These are phyloP conservation scores for Peromyscus melanophrys DNA, from an alignment of 2,797 vertebrate species.

Conservation along the genomic window DNA sequence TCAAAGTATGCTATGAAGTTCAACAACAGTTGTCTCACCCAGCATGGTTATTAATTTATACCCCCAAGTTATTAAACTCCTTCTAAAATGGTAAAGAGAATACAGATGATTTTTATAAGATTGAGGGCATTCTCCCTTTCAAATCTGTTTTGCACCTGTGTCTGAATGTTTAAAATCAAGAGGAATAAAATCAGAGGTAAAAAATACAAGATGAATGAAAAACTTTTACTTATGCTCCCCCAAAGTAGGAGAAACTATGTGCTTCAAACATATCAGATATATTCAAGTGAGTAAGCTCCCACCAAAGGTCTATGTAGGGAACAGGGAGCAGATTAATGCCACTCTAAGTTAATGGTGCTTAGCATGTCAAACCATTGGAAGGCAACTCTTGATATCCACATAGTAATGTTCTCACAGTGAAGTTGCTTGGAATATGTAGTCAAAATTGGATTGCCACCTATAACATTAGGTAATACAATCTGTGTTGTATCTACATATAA, in stretches of 20 bases:
- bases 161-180: conserved; percentile 49
- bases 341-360: neutral
- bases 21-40: neutral
- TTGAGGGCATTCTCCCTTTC: neutral
- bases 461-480: neutral
- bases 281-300: neutral
- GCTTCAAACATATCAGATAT: neutral
- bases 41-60: conserved; percentile 25
- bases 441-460: neutral
- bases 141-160: neutral
- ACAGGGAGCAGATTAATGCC: neutral
- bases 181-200: neutral
- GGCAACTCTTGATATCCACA: neutral
- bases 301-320: neutral
- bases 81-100: neutral
- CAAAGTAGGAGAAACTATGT: neutral
- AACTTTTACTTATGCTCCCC: neutral
- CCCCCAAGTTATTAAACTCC: neutral
- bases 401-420: neutral
- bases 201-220: conserved; percentile 6
- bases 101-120: neutral
- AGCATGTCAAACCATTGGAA: neutral
- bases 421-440: neutral
- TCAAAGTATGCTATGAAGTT: neutral
- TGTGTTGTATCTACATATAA: neutral